phyloP scores from a whole-genome alignment of 2,797 vertebrate genomes.

The Sorex maritimensis region DNA sequence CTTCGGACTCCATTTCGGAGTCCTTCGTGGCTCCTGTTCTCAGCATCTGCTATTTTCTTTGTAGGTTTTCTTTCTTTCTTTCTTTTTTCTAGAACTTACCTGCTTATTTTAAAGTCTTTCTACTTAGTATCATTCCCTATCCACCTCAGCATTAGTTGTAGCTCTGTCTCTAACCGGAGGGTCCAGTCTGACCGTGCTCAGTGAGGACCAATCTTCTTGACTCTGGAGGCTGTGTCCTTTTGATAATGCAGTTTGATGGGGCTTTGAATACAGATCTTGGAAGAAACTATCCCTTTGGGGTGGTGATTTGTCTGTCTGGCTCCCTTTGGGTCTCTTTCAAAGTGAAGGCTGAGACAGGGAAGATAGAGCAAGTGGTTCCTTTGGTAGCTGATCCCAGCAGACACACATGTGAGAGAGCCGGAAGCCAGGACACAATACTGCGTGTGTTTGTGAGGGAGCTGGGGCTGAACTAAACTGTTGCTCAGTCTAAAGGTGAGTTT shows the following conservation, averaged over 20 bases:
- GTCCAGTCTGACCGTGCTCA: constrained; percentile 39
- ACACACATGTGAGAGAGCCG: background rate
- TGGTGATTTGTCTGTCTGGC: constrained; percentile 9
- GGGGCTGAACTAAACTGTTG: background rate
- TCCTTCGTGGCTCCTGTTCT: too few species aligned
- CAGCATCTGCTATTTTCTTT: too few species aligned
- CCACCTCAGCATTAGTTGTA: background rate
- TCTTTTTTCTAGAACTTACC: background rate
- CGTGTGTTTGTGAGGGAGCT: background rate
- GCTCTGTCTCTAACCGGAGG: constrained; percentile 6
- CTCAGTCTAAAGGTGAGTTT: background rate
- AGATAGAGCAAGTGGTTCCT: background rate
- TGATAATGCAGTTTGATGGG: background rate
- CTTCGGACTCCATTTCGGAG: background rate
- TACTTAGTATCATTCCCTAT: constrained; percentile 29
- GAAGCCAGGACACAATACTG: background rate
- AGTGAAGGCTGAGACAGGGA: constrained; percentile 19
- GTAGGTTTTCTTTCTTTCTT: too few species aligned
- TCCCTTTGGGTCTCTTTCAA: constrained; percentile 45
- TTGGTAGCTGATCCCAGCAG: constrained; percentile 22
- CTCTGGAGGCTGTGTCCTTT: constrained; percentile 34
- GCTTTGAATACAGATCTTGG: background rate
- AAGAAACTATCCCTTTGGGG: background rate
- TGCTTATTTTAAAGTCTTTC: constrained; percentile 34
- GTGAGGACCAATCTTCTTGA: background rate